Conservation (phyloP, 2,113 vertebrate species). For the Megaleporinus macrocephalus region DNA sequence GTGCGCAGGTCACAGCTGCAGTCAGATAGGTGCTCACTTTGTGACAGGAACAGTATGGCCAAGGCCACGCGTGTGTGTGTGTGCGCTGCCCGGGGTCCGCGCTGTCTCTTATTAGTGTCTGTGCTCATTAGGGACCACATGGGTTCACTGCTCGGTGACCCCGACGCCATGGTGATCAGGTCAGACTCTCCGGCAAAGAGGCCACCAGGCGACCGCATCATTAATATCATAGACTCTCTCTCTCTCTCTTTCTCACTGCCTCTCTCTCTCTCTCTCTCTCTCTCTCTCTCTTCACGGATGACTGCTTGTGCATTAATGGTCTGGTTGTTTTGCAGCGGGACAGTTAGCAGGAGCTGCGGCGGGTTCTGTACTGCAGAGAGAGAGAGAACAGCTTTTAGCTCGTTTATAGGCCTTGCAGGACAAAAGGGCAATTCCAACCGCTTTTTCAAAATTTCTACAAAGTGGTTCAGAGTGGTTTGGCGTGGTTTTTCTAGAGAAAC, state of each 20-base stretch:
- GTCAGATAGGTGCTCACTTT: not conserved
- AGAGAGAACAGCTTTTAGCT: not conserved
- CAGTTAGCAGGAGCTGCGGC: not conserved
- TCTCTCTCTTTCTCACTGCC: not conserved
- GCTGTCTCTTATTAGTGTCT: constrained; percentile 55
- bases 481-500: no score
- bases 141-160: constrained; percentile 44
- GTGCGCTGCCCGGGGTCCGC: constrained; percentile 1
- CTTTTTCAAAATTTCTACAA: no score
- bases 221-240: constrained; percentile 31
- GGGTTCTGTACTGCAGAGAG: not conserved
- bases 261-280: not conserved
- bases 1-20: constrained; percentile 21
- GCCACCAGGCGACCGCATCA: not conserved
- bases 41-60: not conserved
- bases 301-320: constrained; percentile 10
- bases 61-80: not conserved
- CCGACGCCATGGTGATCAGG: constrained; percentile 41
- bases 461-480: no score
- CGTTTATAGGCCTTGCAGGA: not conserved
- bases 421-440: no score
- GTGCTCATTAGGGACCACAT: constrained; percentile 43
- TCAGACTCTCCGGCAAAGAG: constrained; percentile 24
- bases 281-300: not conserved
- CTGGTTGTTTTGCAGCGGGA: constrained; percentile 2